These are phyloP conservation scores for Hippopotamyrus pictus DNA, from an alignment of 2,797 vertebrate species.

Conservation along the genomic window DNA sequence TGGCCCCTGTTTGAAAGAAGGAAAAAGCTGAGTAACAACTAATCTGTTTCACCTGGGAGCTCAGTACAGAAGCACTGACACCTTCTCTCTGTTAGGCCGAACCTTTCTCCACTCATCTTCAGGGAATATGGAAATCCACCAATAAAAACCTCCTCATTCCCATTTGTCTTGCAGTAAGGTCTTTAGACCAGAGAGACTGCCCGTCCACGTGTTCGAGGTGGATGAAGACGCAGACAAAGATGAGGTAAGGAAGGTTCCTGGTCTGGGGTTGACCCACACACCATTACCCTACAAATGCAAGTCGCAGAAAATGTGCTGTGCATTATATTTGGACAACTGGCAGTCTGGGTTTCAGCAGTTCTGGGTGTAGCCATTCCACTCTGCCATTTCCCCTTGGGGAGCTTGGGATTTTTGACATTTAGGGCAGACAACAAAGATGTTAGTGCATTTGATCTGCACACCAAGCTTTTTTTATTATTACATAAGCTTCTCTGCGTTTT, in stretches of 20 bases:
- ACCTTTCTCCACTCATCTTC: neutral
- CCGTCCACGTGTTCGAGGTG: conserved; percentile 89
- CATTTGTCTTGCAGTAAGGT: conserved; percentile 69
- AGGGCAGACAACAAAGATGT: neutral
- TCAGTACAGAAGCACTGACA: neutral
- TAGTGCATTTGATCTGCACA: neutral
- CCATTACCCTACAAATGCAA: neutral
- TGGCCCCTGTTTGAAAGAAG: neutral
- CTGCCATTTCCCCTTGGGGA: neutral
- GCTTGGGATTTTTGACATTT: neutral
- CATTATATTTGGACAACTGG: neutral
- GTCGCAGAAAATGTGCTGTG: neutral
- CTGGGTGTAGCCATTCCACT: neutral
- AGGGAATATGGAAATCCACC: neutral
- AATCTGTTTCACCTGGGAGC: neutral
- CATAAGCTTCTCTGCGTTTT: neutral
- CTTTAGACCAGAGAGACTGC: conserved; percentile 80
- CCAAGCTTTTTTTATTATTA: neutral
- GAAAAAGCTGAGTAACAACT: neutral
- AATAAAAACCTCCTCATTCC: neutral
- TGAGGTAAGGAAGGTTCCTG: conserved; percentile 64
- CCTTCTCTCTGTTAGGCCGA: neutral
- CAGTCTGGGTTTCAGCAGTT: neutral
- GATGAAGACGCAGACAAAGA: conserved; percentile 97
- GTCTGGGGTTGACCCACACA: neutral